phyloP scores from a whole-genome alignment of 2,113 vertebrate genomes.

The human region GRCh38 chr18:58658001-58658500 shows the following conservation, averaged over 20 bases:
- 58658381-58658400: background rate
- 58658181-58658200: background rate
- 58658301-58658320: conserved; percentile 40
- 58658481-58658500: too few relatives aligned
- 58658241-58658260: conserved; percentile 75
- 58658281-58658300: conserved; percentile 1
- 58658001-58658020: background rate
- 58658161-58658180: background rate
- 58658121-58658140: background rate
- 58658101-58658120: background rate
- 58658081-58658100: background rate
- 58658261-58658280: conserved; percentile 76
- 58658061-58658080: background rate
- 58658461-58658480: background rate
- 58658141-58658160: background rate
- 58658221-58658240: conserved; percentile 42
- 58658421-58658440: background rate
- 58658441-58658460: background rate
- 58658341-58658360: background rate
- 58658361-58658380: background rate
- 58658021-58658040: background rate
- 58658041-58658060: background rate
- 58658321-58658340: background rate
- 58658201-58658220: conserved; percentile 4
- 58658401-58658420: rapidly evolving